These are phyloP conservation scores for Telmatherina bonti DNA, from an alignment of 2,797 vertebrate species.

Conservation along the genomic window DNA sequence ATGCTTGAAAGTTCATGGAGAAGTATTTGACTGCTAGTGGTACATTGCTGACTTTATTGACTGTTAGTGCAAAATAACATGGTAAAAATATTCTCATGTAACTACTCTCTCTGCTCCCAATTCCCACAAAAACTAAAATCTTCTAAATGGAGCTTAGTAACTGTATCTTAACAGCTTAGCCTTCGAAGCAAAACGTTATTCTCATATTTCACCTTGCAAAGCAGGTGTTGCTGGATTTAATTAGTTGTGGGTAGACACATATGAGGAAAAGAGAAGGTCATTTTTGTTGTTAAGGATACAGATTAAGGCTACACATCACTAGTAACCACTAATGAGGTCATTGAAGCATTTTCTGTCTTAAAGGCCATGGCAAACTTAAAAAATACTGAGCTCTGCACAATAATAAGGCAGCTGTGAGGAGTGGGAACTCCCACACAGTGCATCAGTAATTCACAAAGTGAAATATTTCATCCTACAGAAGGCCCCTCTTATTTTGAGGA, in stretches of 20 bases:
- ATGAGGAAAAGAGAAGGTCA: constrained; percentile 64
- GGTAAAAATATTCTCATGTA: not conserved
- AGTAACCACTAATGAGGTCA: constrained; percentile 76
- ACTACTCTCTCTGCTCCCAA: not conserved
- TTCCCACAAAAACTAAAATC: constrained; percentile 13
- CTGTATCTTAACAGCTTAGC: not conserved
- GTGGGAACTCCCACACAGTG: constrained; percentile 72
- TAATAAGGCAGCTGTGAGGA: constrained; percentile 59
- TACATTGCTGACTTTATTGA: not conserved
- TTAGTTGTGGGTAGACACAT: constrained; percentile 52
- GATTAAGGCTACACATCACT: constrained; percentile 62
- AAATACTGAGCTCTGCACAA: constrained; percentile 72
- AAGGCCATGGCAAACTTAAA: constrained; percentile 71
- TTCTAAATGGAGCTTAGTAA: constrained; percentile 11
- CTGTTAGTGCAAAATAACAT: not conserved
- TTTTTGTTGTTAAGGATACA: constrained; percentile 67
- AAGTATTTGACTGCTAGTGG: not conserved
- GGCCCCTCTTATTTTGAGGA: constrained; percentile 81
- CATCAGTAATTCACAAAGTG: constrained; percentile 82
- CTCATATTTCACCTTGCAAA: constrained; percentile 36
- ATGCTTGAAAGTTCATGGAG: not conserved
- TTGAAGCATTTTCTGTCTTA: constrained; percentile 55
- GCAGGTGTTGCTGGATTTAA: constrained; percentile 51
- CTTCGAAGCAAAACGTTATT: constrained; percentile 28
- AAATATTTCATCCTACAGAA: constrained; percentile 70